phyloP scores from a whole-genome alignment of 1,140 invertebrate genomes.

The Archegozetes longisetosus region DNA sequence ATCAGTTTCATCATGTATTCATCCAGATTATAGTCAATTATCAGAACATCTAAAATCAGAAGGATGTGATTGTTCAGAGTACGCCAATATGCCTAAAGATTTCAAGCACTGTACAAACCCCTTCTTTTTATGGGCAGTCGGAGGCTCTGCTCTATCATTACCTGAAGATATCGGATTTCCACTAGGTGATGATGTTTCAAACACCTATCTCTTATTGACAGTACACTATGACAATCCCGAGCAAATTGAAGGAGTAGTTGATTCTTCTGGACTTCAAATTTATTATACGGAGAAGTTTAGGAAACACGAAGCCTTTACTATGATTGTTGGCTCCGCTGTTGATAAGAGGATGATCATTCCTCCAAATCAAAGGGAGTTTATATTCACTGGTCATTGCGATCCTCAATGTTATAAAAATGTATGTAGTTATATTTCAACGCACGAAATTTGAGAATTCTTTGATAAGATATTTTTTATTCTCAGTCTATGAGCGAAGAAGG shows the following conservation, averaged over 20 bases:
- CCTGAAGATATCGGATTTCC: background rate
- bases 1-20: background rate
- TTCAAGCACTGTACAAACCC: background rate
- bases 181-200: background rate
- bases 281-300: background rate
- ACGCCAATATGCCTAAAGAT: background rate
- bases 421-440: no score
- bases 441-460: no score
- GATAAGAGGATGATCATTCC: background rate
- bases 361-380: background rate
- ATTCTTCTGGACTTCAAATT: background rate
- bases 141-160: background rate
- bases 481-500: background rate
- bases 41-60: background rate
- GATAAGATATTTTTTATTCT: no score
- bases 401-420: constrained; percentile 46
- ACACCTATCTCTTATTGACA: background rate
- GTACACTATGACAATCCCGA: background rate
- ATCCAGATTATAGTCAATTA: background rate
- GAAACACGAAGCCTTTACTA: background rate
- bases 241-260: background rate
- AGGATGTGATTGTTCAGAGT: background rate
- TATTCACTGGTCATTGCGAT: constrained; percentile 26
- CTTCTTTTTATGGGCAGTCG: background rate
- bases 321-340: background rate